These are phyloP conservation scores for Tillus elongatus DNA, from an alignment of 2,888 invertebrate genomes.

Conservation along the genomic window DNA sequence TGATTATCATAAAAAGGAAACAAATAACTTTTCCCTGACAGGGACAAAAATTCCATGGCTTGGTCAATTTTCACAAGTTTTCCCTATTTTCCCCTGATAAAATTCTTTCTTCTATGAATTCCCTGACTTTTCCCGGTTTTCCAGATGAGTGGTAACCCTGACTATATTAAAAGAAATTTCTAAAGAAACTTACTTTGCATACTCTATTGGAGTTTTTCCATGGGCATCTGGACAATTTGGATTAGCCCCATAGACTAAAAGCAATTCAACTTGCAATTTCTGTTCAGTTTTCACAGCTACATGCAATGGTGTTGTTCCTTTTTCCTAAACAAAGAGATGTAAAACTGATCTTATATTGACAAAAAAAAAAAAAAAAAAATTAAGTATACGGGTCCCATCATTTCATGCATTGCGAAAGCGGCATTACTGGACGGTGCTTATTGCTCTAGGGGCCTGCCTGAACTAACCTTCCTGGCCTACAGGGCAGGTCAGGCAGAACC, in stretches of 20 bases:
- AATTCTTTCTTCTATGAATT: too few species aligned
- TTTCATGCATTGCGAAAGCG: too few species aligned
- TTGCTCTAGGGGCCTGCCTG: too few species aligned
- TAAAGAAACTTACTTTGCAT: conserved; percentile 42
- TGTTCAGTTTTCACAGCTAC: conserved; percentile 93
- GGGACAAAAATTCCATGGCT: too few species aligned
- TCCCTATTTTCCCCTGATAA: too few species aligned
- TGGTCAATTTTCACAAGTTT: too few species aligned
- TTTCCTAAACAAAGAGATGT: conserved; percentile 54
- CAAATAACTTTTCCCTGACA: too few species aligned
- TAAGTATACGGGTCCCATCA: conserved; percentile 8
- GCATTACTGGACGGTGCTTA: too few species aligned
- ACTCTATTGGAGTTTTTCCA: conserved; percentile 56
- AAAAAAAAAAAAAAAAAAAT: conserved; percentile 6
- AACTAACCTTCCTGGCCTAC: too few species aligned
- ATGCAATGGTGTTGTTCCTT: conserved; percentile 84
- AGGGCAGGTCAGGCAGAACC: too few species aligned
- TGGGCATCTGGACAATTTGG: conserved; percentile 72
- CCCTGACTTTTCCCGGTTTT: too few species aligned
- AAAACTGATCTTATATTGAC: conserved; percentile 8
- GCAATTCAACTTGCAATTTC: conserved; percentile 80
- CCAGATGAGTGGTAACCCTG: background rate
- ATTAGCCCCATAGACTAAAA: conserved; percentile 90
- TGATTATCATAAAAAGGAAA: too few species aligned
- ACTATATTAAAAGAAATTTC: background rate